A percentile compares a stretch with the other conserved stretches of the same genome.
These are phyloP conservation scores for Leptosomus discolor DNA, from an alignment of 2,113 vertebrate genomes.

Conservation along the genomic window DNA sequence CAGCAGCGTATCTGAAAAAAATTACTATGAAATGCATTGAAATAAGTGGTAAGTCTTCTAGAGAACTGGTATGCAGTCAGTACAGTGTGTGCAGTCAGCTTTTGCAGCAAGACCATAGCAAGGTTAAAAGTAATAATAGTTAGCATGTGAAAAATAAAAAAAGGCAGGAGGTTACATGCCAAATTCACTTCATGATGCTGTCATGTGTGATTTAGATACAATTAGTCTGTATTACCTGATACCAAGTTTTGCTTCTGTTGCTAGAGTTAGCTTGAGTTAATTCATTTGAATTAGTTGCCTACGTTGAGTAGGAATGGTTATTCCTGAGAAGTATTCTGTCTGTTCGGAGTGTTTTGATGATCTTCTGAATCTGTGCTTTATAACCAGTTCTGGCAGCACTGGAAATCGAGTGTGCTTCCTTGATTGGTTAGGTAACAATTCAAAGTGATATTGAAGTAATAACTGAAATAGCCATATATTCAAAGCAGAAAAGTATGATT, in stretches of 20 bases:
- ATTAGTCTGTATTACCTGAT: not conserved
- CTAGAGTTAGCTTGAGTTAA: not conserved
- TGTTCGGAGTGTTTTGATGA: not conserved
- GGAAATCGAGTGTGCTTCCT: not conserved
- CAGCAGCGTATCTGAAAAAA: constrained; percentile 83
- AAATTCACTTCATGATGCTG: not conserved
- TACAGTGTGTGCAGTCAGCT: not conserved
- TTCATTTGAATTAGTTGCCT: not conserved
- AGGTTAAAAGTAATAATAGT: not conserved
- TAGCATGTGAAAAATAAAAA: rapidly evolving
- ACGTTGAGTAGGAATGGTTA: not conserved
- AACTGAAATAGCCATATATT: not conserved
- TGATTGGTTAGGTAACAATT: not conserved
- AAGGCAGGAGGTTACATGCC: not conserved
- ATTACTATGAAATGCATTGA: constrained; percentile 84
- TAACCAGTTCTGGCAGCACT: not conserved
- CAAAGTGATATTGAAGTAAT: not conserved
- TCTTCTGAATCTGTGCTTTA: not conserved
- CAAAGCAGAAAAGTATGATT: not conserved
- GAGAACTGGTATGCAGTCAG: not conserved
- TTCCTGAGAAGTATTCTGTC: not conserved
- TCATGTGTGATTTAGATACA: not conserved
- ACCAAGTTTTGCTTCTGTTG: not conserved
- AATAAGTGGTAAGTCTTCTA: constrained; percentile 77
- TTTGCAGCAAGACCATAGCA: not conserved